Evolutionary conservation across 2,113 vertebrate species (phyloP).

Genomic region (Gymnarchus niloticus): DNA sequence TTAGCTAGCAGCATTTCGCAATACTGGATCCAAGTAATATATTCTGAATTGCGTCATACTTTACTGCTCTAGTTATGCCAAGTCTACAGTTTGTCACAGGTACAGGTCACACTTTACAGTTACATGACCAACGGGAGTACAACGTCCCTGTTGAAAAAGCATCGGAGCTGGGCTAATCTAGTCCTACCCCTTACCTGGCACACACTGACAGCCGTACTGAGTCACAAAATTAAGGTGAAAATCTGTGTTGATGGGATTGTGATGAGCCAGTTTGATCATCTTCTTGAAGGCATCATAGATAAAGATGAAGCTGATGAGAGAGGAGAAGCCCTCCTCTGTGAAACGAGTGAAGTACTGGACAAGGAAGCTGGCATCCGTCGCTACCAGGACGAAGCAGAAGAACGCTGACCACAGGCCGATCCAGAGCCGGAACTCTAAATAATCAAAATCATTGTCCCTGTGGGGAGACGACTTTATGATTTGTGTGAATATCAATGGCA

Average conservation of each 20-base stretch:
- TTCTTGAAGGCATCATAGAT: slow-evolving; percentile 98
- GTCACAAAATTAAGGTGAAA: slow-evolving; percentile 73
- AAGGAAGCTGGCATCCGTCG: slow-evolving; percentile 89
- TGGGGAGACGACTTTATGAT: neutral
- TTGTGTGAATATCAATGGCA: neutral
- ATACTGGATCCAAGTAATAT: neutral
- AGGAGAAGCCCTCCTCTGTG: slow-evolving; percentile 92
- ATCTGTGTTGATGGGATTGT: slow-evolving; percentile 78
- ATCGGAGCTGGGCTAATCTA: too few species aligned
- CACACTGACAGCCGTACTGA: slow-evolving; percentile 74
- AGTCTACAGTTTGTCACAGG: neutral
- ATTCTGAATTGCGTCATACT: neutral
- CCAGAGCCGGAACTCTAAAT: slow-evolving; percentile 95
- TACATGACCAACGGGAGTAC: neutral
- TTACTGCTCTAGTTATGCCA: neutral
- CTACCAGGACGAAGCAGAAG: slow-evolving; percentile 82
- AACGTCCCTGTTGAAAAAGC: neutral
- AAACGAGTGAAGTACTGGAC: slow-evolving; percentile 97
- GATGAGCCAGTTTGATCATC: slow-evolving; percentile 87
- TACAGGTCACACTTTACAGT: neutral
- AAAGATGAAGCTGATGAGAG: slow-evolving; percentile 97
- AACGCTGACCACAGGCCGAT: slow-evolving; percentile 91
- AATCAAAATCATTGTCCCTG: slow-evolving; percentile 87
- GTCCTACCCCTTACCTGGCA: slow-evolving; percentile 51
- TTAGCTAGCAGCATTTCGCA: neutral